These are phyloP conservation scores for Scaptomyza flava DNA, from an alignment of 2,888 invertebrate species.

Conservation along the genomic window DNA sequence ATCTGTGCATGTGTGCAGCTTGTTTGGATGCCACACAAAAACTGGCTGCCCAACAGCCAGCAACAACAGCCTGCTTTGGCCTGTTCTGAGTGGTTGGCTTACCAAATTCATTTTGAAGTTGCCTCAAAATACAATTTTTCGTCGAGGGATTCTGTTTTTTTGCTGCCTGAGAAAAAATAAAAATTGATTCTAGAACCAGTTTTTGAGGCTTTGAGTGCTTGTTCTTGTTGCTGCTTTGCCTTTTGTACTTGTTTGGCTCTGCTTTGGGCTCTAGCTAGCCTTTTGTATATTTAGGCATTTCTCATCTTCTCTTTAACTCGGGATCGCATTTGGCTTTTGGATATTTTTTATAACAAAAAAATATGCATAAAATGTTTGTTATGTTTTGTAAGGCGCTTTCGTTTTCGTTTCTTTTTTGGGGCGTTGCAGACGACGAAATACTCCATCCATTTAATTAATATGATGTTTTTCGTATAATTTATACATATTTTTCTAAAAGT, in stretches of 20 bases:
- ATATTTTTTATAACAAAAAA: conserved; percentile 26
- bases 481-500: conserved; percentile 32
- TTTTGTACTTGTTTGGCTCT: conserved; percentile 43
- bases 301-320: conserved; percentile 42
- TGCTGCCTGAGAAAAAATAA: conserved; percentile 73
- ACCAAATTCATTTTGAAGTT: conserved; percentile 76
- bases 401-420: conserved; percentile 66
- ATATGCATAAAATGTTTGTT: background rate
- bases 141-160: conserved; percentile 62
- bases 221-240: conserved; percentile 18
- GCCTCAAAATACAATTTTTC: conserved; percentile 67
- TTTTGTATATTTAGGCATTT: conserved; percentile 40
- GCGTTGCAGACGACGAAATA: conserved; percentile 52
- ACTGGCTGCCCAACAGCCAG: conserved; percentile 33
- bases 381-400: conserved; percentile 54
- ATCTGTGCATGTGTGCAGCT: conserved; percentile 48
- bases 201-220: conserved; percentile 54
- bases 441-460: conserved; percentile 61
- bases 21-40: conserved; percentile 52
- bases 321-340: conserved; percentile 29
- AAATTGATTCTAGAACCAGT: conserved; percentile 80
- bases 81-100: conserved; percentile 45
- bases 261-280: conserved; percentile 1
- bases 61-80: conserved; percentile 17
- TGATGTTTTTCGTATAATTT: conserved; percentile 60